Evolutionary conservation across 64 coral and sea anemone species (phyloP).

Genomic region (Montipora foliosa): DNA sequence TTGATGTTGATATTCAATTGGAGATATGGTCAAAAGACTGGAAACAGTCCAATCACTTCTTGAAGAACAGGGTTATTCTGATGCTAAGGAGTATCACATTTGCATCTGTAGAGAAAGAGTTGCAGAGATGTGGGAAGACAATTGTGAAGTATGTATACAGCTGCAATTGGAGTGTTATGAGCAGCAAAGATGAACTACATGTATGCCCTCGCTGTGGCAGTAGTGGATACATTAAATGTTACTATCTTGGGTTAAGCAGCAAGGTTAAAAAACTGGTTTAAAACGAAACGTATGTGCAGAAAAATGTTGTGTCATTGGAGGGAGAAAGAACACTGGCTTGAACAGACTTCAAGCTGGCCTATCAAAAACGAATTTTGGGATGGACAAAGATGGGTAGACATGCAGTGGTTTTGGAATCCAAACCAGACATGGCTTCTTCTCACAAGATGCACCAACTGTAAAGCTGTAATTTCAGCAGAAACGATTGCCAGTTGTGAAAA

Average conservation of each 20-base stretch:
- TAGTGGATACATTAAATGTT: slow-evolving; percentile 51
- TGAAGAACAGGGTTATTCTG: slow-evolving; percentile 48
- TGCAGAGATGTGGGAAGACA: slow-evolving; percentile 64
- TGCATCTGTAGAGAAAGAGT: slow-evolving; percentile 64
- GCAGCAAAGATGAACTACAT: slow-evolving; percentile 11
- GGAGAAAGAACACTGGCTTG: slow-evolving; percentile 71
- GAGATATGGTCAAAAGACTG: slow-evolving; percentile 57
- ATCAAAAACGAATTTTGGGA: slow-evolving; percentile 76
- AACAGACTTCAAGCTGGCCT: slow-evolving; percentile 32
- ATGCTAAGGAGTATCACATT: slow-evolving; percentile 65
- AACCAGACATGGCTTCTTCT: slow-evolving; percentile 59
- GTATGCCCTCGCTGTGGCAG: slow-evolving; percentile 62
- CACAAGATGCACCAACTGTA: slow-evolving; percentile 17
- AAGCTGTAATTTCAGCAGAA: slow-evolving; percentile 27
- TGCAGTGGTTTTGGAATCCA: slow-evolving; percentile 78
- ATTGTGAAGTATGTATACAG: slow-evolving; percentile 48
- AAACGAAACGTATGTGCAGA: slow-evolving; percentile 55
- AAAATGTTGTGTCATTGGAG: slow-evolving; percentile 67
- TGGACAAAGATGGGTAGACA: slow-evolving; percentile 63
- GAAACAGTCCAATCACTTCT: slow-evolving; percentile 53
- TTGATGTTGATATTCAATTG: slow-evolving; percentile 64
- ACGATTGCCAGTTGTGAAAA: slow-evolving; percentile 6
- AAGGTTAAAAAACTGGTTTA: slow-evolving; percentile 74
- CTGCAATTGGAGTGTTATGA: slow-evolving; percentile 68
- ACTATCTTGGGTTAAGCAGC: slow-evolving; percentile 61